Evolutionary conservation across 2,888 invertebrate species (phyloP), one percentile per base, ranked within the genome.

Genomic region (Pachydiplax longipennis): DNA sequence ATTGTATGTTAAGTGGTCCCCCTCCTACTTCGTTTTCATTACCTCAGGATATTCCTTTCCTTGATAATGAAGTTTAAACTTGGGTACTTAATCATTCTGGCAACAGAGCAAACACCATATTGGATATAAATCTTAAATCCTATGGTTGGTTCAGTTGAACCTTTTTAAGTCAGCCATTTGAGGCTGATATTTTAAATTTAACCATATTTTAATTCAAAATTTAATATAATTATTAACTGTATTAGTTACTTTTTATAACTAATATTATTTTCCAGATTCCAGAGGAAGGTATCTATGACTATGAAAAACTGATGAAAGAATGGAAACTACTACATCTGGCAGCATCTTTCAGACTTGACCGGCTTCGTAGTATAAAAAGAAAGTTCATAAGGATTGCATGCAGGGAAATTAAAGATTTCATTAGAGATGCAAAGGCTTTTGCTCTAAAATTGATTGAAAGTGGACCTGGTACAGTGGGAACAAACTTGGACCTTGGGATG

Each of bases 341-440:
- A 0, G 96, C 97, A 0, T 93, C 97, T 10, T 97, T 96, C 94
- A 95, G 97, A 91, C 95, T 95, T 18, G 95, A 95, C 91, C 96
- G 96, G 2, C 94, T 97, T 65, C 96, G 97, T 93, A 96, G 96
- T 91, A 97, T 98, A n/a, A 98, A 98, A 93, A 97, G 97, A 91
- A 96, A 97, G 93, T 99, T 98, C 94, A 97, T 97, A 15, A 96
- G 97, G 93, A 95, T 98, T 92, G 98, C 97, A 61, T 95, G 96
- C 90, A 94, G 95, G 0, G 97, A 98, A 93, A 98, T 98, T 91
- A 94, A 95, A 0, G 95, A 95, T 40, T 98, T 97, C 94, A 94
- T 95, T 65, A 94, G 92, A 22, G 94, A 95, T 65, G 95, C 96
- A 90, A 95, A 95, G 44, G 95, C 95, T 0, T 98, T 98, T 93